phyloP scores from a whole-genome alignment of 2,797 vertebrate species.

The Squalus acanthias region DNA sequence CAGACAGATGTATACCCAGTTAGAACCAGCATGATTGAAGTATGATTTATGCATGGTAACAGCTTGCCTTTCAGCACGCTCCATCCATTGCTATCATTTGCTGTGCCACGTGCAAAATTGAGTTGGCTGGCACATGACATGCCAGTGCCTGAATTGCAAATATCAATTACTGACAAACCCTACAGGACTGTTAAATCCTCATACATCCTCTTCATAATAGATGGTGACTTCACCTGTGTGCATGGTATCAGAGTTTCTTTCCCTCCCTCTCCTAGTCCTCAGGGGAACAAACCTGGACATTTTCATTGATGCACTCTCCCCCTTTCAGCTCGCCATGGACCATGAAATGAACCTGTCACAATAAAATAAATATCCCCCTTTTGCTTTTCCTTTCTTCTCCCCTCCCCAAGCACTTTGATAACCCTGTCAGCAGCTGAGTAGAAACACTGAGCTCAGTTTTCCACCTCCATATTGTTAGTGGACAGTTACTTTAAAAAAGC shows the following conservation, averaged over 20 bases:
- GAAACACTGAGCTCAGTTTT: conserved; percentile 69
- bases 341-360: conserved; percentile 62
- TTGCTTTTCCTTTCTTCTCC: conserved; percentile 41
- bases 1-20: conserved; percentile 63
- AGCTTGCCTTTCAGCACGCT: conserved; percentile 62
- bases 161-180: conserved; percentile 70
- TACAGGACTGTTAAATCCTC: conserved; percentile 41
- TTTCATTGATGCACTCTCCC: conserved; percentile 4
- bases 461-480: conserved; percentile 71
- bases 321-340: conserved; percentile 55
- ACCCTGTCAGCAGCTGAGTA: conserved; percentile 48
- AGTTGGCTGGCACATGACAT: conserved; percentile 72
- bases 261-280: background rate
- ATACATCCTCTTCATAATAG: conserved; percentile 14
- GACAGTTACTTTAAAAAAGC: conserved; percentile 75
- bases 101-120: conserved; percentile 78
- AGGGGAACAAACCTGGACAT: background rate
- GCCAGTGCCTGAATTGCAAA: conserved; percentile 71
- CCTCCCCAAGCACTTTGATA: conserved; percentile 27
- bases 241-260: background rate
- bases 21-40: conserved; percentile 65
- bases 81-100: conserved; percentile 54
- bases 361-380: conserved; percentile 83
- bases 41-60: conserved; percentile 62
- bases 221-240: conserved; percentile 12